Base-by-base conservation (phyloP, 2,113 vertebrate genomes). In the Formicarius rufipectus region DNA sequence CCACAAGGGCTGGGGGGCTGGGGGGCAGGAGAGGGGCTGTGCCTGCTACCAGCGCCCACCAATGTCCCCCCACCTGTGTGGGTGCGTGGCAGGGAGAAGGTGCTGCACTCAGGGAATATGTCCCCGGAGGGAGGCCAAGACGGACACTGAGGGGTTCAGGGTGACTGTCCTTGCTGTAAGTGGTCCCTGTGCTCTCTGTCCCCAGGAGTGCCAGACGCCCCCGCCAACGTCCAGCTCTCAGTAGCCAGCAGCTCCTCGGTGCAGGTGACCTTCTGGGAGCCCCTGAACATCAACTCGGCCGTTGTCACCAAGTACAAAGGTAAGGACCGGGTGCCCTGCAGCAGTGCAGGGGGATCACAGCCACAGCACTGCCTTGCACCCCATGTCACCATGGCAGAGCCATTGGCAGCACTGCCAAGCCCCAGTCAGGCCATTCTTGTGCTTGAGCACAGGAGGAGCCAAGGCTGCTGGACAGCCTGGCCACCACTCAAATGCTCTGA, bases 261-360 rank as follows among this genome's bases (percentile, higher is more conserved):
- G 58, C 98, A 97, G 82, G 98, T 99, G 86, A 98, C 98, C 85
- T 99, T 99, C 97, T 98, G 98, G 83, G 99, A 99, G 95, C 99
- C 99, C 33, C 95, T 98, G 30, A 98, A 98, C 3, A 97, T 98
- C 95, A 99, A 99, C 78, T 98, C 98, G 2, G 99, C 99, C 0
- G 97, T 99, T 8, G 98, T 99, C 89, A 99, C 99, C 89, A 99
- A 99, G 95, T 99, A 99, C 96, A 99, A 98, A 97, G 99, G 99
- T 99, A 79, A 95, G 94, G 49, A 24, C 9, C 0, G 0, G 19
- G 23, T 28, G 68, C 15, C n/a, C 31, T 6, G 1, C 6, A n/a
- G 35, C 35, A 5, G 55, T 10, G 31, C 30, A 19, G 49, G 37
- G 55, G 23, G 8, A 49, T 27, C 5, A 0, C 31, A 52, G 50